Base-by-base conservation (phyloP, 2,888 invertebrate genomes). In the Caenorhabditis uteleia region DNA sequence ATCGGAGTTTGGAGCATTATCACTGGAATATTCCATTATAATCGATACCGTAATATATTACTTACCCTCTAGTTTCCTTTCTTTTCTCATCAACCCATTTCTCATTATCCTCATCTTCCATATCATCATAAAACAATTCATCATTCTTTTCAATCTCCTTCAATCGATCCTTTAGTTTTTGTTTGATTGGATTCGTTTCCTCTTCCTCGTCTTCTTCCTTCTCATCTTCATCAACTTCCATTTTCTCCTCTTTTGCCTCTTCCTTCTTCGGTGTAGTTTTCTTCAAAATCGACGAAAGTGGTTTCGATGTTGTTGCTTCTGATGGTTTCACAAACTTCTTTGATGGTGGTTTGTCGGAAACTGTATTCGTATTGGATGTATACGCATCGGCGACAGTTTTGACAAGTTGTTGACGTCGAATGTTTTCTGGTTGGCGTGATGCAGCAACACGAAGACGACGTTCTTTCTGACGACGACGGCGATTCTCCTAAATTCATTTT, bases 101-200 rank as follows among this genome's bases (percentile, higher is more conserved):
- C 78, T 88, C 86, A 77, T 88, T 87, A 29, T 85, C 84, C 8
- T 86, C 86, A 74, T 88, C 88, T 75, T 86, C 84, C 25, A 85
- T 77, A 2, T 87, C 87, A 77, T 88, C 88, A 76, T 88, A 88
- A 55, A 88, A 65, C 8, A 62, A 31, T 26, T 58, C 58, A 27
- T 61, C 62, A n/a, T 65, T 65, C 46, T 69, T 51, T 8, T 68
- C 59, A 20, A 62, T 48, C 34, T 68, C 66, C 48, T 70, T 65
- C 48, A 65, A 39, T 18, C 66, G 21, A 7, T 70, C 64, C 49
- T 65, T 62, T 1, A 55, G 53, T 29, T 59, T 50, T 27, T 49
- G 53, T 33, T 60, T 66, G 48, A 75, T 75, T 8, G 72, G 70
- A 50, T 70, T 72, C 18, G 49, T 61, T 23, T 55, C 61, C 20